These are phyloP conservation scores for Salmo trutta DNA, from an alignment of 2,797 vertebrate genomes.

Conservation along the genomic window DNA sequence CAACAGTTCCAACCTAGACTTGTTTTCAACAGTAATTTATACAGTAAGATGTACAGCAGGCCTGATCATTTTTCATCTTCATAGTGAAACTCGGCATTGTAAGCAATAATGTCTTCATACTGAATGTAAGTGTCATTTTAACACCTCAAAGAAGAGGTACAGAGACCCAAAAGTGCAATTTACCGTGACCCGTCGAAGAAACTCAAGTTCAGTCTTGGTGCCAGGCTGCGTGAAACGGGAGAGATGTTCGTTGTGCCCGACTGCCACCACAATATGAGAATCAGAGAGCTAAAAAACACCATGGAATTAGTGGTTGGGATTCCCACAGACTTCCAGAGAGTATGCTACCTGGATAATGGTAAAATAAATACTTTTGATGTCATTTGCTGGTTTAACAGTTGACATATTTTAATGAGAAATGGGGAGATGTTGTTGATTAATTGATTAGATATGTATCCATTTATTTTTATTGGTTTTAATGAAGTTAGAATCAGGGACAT, in stretches of 20 bases:
- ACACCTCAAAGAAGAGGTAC: neutral
- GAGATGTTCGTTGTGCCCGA: constrained; percentile 49
- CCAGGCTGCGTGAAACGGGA: constrained; percentile 50
- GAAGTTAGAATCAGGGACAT: no score
- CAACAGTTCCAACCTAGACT: no score
- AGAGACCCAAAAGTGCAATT: neutral
- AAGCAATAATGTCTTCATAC: neutral
- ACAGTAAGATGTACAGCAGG: no score
- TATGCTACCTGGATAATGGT: constrained; percentile 74
- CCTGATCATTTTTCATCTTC: no score
- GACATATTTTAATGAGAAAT: no score
- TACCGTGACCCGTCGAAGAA: neutral
- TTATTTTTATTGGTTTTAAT: no score
- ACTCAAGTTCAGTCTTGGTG: constrained; percentile 32
- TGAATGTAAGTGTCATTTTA: neutral
- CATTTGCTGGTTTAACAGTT: no score
- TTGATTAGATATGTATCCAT: no score
- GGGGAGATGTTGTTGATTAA: no score
- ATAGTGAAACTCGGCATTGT: no score
- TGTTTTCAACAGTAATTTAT: no score
- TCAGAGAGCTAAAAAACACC: constrained; percentile 59
- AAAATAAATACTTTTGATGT: no score
- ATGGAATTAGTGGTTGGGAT: constrained; percentile 63
- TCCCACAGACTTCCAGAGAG: constrained; percentile 54
- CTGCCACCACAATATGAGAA: constrained; percentile 53